Conservation (phyloP, 2,113 vertebrate genomes). For the Sebastes schlegelii region DNA sequence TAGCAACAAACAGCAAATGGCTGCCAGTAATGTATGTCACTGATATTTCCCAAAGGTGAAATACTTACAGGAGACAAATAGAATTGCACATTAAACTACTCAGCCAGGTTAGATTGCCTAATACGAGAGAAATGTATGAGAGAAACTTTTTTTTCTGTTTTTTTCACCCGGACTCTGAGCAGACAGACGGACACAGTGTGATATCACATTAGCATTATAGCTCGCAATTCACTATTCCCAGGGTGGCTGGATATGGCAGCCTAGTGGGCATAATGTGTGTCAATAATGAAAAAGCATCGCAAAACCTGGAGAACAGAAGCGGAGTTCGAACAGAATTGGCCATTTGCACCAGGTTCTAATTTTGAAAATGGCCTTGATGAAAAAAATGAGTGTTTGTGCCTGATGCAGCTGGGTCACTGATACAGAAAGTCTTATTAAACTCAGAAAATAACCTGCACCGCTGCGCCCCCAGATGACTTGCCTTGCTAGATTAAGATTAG, state of each 20-base stretch:
- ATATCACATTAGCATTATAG: slow-evolving; percentile 67
- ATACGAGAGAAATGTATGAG: no score
- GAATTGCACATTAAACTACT: slow-evolving; percentile 44
- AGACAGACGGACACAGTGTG: slow-evolving; percentile 61
- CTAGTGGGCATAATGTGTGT: slow-evolving; percentile 62
- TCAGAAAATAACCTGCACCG: slow-evolving; percentile 8
- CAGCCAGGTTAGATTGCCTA: slow-evolving; percentile 46
- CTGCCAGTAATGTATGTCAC: slow-evolving; percentile 13
- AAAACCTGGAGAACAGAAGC: slow-evolving; percentile 46
- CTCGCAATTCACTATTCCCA: slow-evolving; percentile 53
- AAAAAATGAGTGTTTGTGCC: slow-evolving; percentile 40
- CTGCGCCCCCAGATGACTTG: slow-evolving; percentile 16
- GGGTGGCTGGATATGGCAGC: slow-evolving; percentile 35
- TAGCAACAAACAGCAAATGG: slow-evolving; percentile 38
- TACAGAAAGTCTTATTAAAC: slow-evolving; percentile 38
- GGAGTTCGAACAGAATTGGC: slow-evolving; percentile 55
- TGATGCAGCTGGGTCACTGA: slow-evolving; percentile 45
- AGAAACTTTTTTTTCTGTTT: not conserved
- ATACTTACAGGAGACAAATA: slow-evolving; percentile 48
- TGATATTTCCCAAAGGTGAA: slow-evolving; percentile 52
- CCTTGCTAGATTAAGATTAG: slow-evolving; percentile 18
- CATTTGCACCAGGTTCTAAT: slow-evolving; percentile 64
- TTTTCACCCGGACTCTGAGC: slow-evolving; percentile 12
- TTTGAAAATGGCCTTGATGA: slow-evolving; percentile 61
- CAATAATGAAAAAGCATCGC: slow-evolving; percentile 64